Conservation (phyloP, 2,113 vertebrate species). For the Carassius gibelio region DNA sequence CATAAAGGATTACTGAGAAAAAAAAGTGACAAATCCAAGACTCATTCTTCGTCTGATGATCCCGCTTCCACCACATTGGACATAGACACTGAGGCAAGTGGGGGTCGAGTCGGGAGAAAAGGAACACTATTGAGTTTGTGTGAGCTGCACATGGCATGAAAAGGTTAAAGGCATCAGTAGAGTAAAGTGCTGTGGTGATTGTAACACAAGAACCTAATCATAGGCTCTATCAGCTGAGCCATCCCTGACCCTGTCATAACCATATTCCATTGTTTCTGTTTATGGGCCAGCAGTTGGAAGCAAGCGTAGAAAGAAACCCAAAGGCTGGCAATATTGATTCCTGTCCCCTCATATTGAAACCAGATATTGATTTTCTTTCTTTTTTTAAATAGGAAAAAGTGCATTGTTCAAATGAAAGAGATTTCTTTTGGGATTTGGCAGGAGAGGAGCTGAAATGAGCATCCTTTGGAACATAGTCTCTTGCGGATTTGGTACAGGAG, state of each 20-base stretch:
- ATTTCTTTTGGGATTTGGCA: constrained; percentile 82
- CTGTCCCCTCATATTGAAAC: constrained; percentile 80
- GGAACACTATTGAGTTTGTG: constrained; percentile 58
- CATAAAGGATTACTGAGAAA: constrained; percentile 52
- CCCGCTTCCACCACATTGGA: constrained; percentile 34
- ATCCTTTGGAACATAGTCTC: constrained; percentile 75
- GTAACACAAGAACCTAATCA: constrained; percentile 76
- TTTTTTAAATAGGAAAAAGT: constrained; percentile 78
- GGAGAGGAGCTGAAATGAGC: constrained; percentile 79
- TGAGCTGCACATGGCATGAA: constrained; percentile 65
- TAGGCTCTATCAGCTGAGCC: constrained; percentile 72
- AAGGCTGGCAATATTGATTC: constrained; percentile 72
- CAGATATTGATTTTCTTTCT: constrained; percentile 84
- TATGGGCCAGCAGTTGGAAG: constrained; percentile 69
- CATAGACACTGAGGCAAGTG: constrained; percentile 22
- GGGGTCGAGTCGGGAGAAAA: constrained; percentile 20
- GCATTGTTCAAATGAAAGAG: constrained; percentile 77
- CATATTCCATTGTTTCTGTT: constrained; percentile 80
- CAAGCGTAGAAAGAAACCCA: constrained; percentile 54
- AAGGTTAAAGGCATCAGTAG: constrained; percentile 71
- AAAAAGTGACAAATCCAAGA: constrained; percentile 53
- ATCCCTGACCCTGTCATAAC: constrained; percentile 79
- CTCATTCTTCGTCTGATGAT: constrained; percentile 45
- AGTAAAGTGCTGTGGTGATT: constrained; percentile 66
- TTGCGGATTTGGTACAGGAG: constrained; percentile 74